Evolutionary conservation across 2,113 vertebrate species (phyloP).

Genomic region (Monopterus albus): DNA sequence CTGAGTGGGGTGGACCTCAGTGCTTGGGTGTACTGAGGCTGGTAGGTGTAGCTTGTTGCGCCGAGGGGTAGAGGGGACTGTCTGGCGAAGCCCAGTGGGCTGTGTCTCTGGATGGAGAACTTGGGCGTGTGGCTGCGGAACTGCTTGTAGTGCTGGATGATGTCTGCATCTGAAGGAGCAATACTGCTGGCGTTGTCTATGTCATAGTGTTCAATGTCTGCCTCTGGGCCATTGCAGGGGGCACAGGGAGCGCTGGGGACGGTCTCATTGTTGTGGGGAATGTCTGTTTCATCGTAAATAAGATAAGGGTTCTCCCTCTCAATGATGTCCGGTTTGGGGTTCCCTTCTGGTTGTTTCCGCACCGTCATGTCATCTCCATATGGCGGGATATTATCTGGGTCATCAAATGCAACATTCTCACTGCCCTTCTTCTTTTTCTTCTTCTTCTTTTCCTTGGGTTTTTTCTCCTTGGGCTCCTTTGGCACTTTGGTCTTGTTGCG

Average conservation of each 20-base stretch:
- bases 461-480: slow-evolving; percentile 88
- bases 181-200: slow-evolving; percentile 99
- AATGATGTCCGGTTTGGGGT: slow-evolving; percentile 97
- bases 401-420: slow-evolving; percentile 95
- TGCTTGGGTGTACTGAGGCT: slow-evolving; percentile 88
- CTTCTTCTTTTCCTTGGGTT: slow-evolving; percentile 93
- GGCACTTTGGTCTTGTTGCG: slow-evolving; percentile 85
- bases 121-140: slow-evolving; percentile 97
- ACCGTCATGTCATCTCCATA: slow-evolving; percentile 96
- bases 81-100: slow-evolving; percentile 93
- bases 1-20: slow-evolving; percentile 90
- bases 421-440: slow-evolving; percentile 99
- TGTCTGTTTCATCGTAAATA: slow-evolving; percentile 95
- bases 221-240: slow-evolving; percentile 83
- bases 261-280: slow-evolving; percentile 86
- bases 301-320: slow-evolving; percentile 97
- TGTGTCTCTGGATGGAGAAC: slow-evolving; percentile 97
- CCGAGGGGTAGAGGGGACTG: slow-evolving; percentile 94
- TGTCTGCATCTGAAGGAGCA: slow-evolving; percentile 95
- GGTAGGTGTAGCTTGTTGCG: slow-evolving; percentile 92
- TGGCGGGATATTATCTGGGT: slow-evolving; percentile 93
- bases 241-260: slow-evolving; percentile 93
- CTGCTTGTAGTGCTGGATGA: slow-evolving; percentile 98
- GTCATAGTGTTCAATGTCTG: slow-evolving; percentile 96
- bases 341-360: slow-evolving; percentile 95